Percentiles rank a stretch among this genome's conserved stretches.
Conservation (phyloP, 2,888 invertebrate species). For the Amphipyra berbera region DNA sequence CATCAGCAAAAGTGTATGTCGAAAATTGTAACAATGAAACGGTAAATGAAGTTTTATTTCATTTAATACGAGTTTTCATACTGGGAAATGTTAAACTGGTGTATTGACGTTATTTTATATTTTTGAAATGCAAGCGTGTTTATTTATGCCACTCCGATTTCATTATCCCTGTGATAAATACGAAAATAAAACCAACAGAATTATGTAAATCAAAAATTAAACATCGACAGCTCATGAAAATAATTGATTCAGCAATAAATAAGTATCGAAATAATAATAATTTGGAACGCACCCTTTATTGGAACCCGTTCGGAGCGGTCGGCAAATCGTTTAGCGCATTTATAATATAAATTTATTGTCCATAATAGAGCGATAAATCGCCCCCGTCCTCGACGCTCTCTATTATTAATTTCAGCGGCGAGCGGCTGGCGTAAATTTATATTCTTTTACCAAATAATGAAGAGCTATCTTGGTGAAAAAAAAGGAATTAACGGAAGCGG, state of each 20-base stretch:
- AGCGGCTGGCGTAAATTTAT: conserved; percentile 69
- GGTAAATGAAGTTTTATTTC: no score
- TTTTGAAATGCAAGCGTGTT: not conserved
- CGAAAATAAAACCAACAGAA: conserved; percentile 1
- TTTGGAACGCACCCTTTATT: conserved; percentile 41
- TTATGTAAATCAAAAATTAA: conserved; percentile 14
- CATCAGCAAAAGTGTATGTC: no score
- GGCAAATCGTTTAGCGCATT: conserved; percentile 64
- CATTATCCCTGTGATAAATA: conserved; percentile 25
- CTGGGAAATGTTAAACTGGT: no score
- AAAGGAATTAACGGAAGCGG: conserved; percentile 67
- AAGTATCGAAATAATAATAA: conserved; percentile 51
- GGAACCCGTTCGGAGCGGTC: conserved; percentile 32
- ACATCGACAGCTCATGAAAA: conserved; percentile 22
- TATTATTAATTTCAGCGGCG: conserved; percentile 78
- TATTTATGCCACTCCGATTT: conserved; percentile 15
- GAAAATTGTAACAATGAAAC: no score
- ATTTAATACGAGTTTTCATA: no score
- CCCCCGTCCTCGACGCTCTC: conserved; percentile 60
- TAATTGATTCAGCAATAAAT: conserved; percentile 50
- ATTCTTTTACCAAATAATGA: conserved; percentile 77
- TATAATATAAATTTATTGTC: conserved; percentile 77
- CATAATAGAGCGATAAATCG: conserved; percentile 79
- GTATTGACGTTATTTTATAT: not conserved
- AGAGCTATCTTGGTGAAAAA: conserved; percentile 70